Conservation (phyloP, 2,797 vertebrate species). For the Poeciliopsis presidionis region DNA sequence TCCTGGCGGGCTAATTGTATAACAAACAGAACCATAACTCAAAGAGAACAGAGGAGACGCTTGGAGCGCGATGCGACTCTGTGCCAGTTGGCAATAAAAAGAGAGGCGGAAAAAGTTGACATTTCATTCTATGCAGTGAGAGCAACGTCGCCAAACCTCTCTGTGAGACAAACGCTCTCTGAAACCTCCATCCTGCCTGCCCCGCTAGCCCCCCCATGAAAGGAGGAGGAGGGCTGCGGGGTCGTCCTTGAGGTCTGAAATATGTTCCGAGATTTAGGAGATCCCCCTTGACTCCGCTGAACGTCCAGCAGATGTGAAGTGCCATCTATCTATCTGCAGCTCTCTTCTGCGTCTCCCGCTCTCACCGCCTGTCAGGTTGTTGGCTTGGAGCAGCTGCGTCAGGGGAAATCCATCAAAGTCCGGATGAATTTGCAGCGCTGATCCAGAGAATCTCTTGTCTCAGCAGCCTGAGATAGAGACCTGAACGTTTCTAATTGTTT, state of each 20-base stretch:
- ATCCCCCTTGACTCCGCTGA: constrained; percentile 73
- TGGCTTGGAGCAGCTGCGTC: constrained; percentile 71
- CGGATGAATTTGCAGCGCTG: constrained; percentile 63
- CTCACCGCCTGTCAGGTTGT: constrained; percentile 60
- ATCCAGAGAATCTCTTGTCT: constrained; percentile 62
- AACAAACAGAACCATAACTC: constrained; percentile 80
- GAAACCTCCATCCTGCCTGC: constrained; percentile 46
- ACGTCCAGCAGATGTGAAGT: constrained; percentile 75
- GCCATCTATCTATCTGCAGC: constrained; percentile 70
- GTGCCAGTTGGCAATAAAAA: constrained; percentile 68
- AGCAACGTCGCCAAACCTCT: constrained; percentile 50
- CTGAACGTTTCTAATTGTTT: constrained; percentile 51
- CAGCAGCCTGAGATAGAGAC: constrained; percentile 59
- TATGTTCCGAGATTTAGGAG: constrained; percentile 78
- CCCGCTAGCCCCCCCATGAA: constrained; percentile 61
- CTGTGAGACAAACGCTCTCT: constrained; percentile 57
- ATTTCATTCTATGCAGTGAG: constrained; percentile 21
- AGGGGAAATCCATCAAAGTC: constrained; percentile 70
- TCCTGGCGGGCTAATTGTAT: constrained; percentile 82
- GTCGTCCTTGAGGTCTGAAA: constrained; percentile 71
- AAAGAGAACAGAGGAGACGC: constrained; percentile 62
- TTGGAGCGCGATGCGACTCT: constrained; percentile 32
- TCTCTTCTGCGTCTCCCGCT: constrained; percentile 46
- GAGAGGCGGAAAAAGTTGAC: constrained; percentile 22
- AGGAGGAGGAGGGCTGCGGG: constrained; percentile 62